Evolutionary conservation across 2,113 vertebrate genomes (phyloP), one percentile per base, ranked within the genome.

Genomic region (Scomber colias): DNA sequence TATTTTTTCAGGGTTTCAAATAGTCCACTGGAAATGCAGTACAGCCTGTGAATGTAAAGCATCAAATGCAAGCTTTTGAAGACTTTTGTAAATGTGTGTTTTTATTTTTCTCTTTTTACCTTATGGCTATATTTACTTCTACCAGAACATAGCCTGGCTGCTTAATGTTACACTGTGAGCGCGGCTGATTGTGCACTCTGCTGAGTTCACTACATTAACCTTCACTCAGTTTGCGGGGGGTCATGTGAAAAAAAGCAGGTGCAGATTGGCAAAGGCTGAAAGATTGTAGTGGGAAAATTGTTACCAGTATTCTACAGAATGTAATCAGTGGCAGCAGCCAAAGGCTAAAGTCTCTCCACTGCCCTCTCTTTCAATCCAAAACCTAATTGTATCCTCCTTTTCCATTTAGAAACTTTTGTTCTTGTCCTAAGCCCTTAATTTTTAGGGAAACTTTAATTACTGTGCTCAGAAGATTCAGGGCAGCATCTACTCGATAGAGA

Each of bases 391-490:
- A 9, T 10, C 0, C 12, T 14, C 0, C 10, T 5, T 27, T 19
- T 51, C 64, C 48, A 69, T 53, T 63, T 30, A 10, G 15, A 0
- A n/a, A 49, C 8, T 60, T 27, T 50, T 40, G 3, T 35, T 50
- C 65, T 24, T 56, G 27, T 56, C 5, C 50, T 78, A 17, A 70
- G 24, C 31, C 49, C 51, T 61, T 57, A 14, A 7, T 76, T 46
- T 40, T 48, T 40, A 30, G 4, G 4, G 54, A 49, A 31, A 24
- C 48, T 71, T 51, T 6, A 9, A 21, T 40, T 53, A 13, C 35
- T 11, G 19, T 69, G 31, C 31, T 8, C 31, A 57, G 48, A 59
- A 62, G 71, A 55, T 59, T 71, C 9, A 16, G 7, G 21, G 12
- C 21, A 19, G 12, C 40, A 19, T 27, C 24, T 8, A 27, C 48